These are phyloP conservation scores for Clinocottus analis DNA, from an alignment of 2,113 vertebrate genomes.

Conservation along the genomic window DNA sequence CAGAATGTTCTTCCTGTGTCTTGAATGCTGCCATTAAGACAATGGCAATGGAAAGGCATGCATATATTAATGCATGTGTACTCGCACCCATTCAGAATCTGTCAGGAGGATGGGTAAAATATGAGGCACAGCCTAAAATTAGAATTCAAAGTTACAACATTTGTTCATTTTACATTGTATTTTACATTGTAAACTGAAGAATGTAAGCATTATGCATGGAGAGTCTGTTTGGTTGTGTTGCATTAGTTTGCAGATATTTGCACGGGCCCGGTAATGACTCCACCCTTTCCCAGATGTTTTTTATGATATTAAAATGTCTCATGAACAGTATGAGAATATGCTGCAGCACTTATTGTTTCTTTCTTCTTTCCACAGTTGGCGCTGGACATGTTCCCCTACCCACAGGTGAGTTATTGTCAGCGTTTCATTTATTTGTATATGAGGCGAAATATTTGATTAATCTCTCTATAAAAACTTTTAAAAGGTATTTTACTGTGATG, in stretches of 20 bases:
- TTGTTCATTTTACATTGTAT: neutral
- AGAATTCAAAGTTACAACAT: neutral
- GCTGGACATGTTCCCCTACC: constrained; percentile 98
- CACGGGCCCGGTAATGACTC: neutral
- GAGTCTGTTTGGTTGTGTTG: neutral
- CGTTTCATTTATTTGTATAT: constrained; percentile 33
- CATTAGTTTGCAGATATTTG: neutral
- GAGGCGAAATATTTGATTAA: neutral
- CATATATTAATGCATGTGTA: neutral
- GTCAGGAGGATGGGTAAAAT: neutral
- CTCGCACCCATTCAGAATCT: neutral
- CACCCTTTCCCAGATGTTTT: neutral
- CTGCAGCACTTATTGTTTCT: constrained; percentile 51
- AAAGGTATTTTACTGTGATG: neutral
- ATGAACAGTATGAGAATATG: neutral
- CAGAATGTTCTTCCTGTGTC: constrained; percentile 17
- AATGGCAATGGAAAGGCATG: neutral
- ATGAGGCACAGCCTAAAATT: neutral
- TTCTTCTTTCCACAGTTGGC: constrained; percentile 91
- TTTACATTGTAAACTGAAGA: neutral
- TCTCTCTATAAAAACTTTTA: neutral
- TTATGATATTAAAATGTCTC: neutral
- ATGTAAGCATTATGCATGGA: neutral
- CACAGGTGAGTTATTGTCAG: constrained; percentile 93
- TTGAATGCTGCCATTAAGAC: neutral